A percentile compares a stretch with the other conserved stretches of the same genome.
phyloP scores from a whole-genome alignment of 2,888 invertebrate species.

The Steinernema scapterisci region DNA sequence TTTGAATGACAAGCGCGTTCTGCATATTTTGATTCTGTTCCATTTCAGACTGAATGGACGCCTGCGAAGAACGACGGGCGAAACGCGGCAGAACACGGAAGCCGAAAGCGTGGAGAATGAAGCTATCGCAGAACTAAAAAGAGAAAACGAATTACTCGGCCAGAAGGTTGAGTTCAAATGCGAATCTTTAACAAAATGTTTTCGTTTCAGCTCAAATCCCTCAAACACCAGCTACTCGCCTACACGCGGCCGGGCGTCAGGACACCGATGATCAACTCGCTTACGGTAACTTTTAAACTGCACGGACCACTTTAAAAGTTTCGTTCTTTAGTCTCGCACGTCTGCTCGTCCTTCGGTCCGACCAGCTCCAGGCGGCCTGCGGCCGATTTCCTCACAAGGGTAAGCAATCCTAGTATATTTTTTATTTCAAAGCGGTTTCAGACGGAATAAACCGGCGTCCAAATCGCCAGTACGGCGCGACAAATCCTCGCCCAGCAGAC shows the following conservation, averaged over 20 bases:
- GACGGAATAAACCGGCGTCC: no score
- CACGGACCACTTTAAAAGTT: neutral
- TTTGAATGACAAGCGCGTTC: neutral
- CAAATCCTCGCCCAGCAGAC: neutral
- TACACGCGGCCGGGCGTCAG: conserved; percentile 59
- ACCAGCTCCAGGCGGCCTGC: no score
- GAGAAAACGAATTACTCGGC: conserved; percentile 40
- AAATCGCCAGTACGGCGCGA: neutral
- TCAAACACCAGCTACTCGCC: conserved; percentile 60
- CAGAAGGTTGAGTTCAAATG: conserved; percentile 43
- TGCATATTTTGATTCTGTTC: neutral
- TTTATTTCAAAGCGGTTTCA: neutral
- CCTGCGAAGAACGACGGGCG: conserved; percentile 30
- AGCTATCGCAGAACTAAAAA: conserved; percentile 37
- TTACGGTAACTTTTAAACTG: conserved; percentile 37
- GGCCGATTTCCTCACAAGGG: neutral
- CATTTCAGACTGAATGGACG: conserved; percentile 49
- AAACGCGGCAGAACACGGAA: conserved; percentile 33
- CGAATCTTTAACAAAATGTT: no score
- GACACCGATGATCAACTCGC: conserved; percentile 47
- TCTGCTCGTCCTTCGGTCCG: conserved; percentile 18
- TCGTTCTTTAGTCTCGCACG: conserved; percentile 8
- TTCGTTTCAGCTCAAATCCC: conserved; percentile 49
- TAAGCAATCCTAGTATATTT: neutral
- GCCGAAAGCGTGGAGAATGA: conserved; percentile 22